Evolutionary conservation across 2,113 vertebrate genomes (phyloP), one percentile per base, ranked within the genome.

Genomic region (Lota lota): DNA sequence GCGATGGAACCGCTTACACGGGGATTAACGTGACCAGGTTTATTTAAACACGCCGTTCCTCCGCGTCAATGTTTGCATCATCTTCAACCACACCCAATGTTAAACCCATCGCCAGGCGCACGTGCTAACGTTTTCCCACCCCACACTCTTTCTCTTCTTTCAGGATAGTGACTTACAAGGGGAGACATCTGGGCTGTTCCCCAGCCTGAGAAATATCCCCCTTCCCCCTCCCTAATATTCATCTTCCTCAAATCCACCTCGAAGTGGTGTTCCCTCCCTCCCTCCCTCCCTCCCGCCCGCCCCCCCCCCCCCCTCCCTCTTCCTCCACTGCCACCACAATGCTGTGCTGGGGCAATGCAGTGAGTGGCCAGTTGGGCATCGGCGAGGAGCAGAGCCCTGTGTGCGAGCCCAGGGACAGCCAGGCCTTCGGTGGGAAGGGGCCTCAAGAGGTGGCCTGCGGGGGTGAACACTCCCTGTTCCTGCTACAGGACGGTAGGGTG

Each of bases 341-440:
- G 97, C 89, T 98, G 87, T 97, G 96, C 80, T 99, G 97, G 96
- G 97, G 97, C 51, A 96, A 94, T 80, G 93, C 94, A 17, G 93
- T 89, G 81, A 91, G 94, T 59, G 96, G 96, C 88, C 95, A 95
- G 22, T 91, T 97, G 84, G 96, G 95, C 10, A 88, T 94, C 61
- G 92, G 90, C 22, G 86, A 80, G 68, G 85, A 91, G 56, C 92
- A 90, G 69, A 88, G 89, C 16, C 84, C 92, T 16, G 85, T 96
- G 72, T 83, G 90, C 12, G 95, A 97, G 64, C 97, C 97, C 0
- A 93, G 85, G 75, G 90, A 75, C 67, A 94, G 93, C 74, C 84
- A 85, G 1, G 93, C 94, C 81, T 92, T 96, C 75, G 90, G 82
- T 0, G 92, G 95, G 16, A 90, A 90, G 70, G 93, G 88, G 10